Conservation (phyloP, 1,140 invertebrate species). For the Meloidogyne hapla region DNA sequence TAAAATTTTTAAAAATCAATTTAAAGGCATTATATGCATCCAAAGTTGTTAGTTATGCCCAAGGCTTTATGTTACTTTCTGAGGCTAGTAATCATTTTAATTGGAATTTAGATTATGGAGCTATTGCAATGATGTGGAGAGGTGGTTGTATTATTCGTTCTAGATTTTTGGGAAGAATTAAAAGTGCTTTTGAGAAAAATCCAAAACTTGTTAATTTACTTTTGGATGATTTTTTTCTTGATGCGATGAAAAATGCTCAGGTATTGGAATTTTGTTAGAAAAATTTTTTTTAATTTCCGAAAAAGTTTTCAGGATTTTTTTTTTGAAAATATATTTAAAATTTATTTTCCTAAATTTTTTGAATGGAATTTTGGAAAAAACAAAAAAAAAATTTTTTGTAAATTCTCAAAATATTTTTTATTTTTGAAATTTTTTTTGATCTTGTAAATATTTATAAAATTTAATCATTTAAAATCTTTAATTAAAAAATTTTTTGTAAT, state of each 20-base stretch:
- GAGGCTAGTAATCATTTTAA: slow-evolving; percentile 85
- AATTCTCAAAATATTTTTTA: background rate
- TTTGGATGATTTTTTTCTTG: slow-evolving; percentile 87
- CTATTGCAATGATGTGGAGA: slow-evolving; percentile 98
- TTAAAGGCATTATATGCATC: slow-evolving; percentile 92
- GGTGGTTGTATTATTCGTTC: slow-evolving; percentile 97
- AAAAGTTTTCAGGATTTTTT: background rate
- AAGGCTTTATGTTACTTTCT: slow-evolving; percentile 95
- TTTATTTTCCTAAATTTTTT: background rate
- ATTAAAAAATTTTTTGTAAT: no score
- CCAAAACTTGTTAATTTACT: slow-evolving; percentile 84
- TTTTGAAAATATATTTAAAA: background rate
- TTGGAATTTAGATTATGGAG: slow-evolving; percentile 96
- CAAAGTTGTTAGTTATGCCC: slow-evolving; percentile 97
- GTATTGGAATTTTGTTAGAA: no score
- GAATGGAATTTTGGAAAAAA: no score
- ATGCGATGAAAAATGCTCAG: slow-evolving; percentile 72
- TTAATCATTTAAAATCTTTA: no score
- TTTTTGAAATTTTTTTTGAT: no score
- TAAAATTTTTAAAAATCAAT: slow-evolving; percentile 4
- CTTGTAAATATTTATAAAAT: background rate
- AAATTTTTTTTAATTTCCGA: no score
- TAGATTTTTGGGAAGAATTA: slow-evolving; percentile 93
- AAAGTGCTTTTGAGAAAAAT: slow-evolving; percentile 89
- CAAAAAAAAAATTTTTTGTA: no score